Base-by-base conservation (phyloP, 2,888 invertebrate species). In the Cryptocephalus moraei region DNA sequence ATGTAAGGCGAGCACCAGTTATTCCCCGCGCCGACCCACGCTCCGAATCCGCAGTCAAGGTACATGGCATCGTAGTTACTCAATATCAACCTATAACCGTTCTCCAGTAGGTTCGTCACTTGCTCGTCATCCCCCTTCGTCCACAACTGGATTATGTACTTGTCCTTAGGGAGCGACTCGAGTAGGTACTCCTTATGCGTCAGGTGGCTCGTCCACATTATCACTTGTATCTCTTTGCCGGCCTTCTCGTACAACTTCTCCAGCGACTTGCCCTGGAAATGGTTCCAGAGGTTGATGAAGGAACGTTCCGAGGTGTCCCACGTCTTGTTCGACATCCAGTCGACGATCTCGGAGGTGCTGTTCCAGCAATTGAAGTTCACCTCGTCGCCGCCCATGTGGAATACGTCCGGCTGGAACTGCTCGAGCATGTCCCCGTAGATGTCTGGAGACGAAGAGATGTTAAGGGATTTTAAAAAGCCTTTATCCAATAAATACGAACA, bases 1-100 rank as follows among this genome's bases (percentile, higher is more conserved):
- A 85, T 90, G 70, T 90, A 92, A 0, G 91, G 91, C 0, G 89
- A 81, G 64, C 91, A 92, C 92, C 92, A 92, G 65, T 92, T 92
- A 60, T 85, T 85, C 10, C 86, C 87, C 51, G 75, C 77, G 1
- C 79, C 81, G 0, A 91, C 82, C 91, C 91, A 91, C 4, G 84
- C 82, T 9, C 82, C 82, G 57, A 82, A 89, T 1, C 91, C 91
- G 62, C 91, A 91, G 67, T 91, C 91, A 1, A 91, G 76, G 66
- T 91, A 91, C 4, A 89, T 70, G 0, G 86, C 86, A 63, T 92
- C 91, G 61, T 90, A 90, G 67, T 91, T 91, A 3, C 90, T 90
- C 52, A 91, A 75, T 52, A 92, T 91, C 14, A 91, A 67, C 31
- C 76, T 77, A 63, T 83, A 91, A 8, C 85, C 84, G 48, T 84